phyloP scores from a whole-genome alignment of 2,888 invertebrate genomes.

The Nebria brevicollis region DNA sequence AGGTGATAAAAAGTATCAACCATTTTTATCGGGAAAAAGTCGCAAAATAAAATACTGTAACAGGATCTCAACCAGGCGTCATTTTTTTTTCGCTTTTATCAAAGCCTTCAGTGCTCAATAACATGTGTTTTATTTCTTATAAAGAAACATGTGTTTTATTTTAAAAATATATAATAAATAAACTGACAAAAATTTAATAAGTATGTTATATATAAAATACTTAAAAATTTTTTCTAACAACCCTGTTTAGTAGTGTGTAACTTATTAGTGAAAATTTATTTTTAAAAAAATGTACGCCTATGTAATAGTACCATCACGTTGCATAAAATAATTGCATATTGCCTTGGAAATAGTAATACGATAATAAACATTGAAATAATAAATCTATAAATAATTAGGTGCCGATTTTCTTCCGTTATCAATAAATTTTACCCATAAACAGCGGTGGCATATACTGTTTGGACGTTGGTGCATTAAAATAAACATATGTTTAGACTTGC shows the following conservation, averaged over 20 bases:
- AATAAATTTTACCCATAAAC: neutral
- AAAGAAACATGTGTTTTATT: neutral
- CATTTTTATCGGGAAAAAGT: neutral
- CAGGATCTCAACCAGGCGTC: neutral
- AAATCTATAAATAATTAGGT: neutral
- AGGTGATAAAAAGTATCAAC: neutral
- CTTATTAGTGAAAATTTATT: neutral
- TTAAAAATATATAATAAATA: no score
- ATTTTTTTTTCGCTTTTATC: neutral
- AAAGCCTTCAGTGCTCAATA: neutral
- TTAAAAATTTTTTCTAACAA: neutral
- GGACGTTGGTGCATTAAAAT: neutral
- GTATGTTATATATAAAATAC: neutral
- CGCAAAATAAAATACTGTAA: neutral
- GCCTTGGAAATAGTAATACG: neutral
- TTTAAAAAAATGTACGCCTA: neutral
- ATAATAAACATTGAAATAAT: neutral
- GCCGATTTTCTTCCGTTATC: neutral
- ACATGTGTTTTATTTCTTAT: neutral
- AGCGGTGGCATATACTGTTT: neutral
- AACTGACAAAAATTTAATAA: neutral
- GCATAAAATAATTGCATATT: neutral
- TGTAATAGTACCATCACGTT: neutral
- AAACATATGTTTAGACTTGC: neutral
- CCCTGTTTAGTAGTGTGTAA: neutral